Evolutionary conservation across 2,113 vertebrate species (phyloP).

Genomic region (Camelus dromedarius): DNA sequence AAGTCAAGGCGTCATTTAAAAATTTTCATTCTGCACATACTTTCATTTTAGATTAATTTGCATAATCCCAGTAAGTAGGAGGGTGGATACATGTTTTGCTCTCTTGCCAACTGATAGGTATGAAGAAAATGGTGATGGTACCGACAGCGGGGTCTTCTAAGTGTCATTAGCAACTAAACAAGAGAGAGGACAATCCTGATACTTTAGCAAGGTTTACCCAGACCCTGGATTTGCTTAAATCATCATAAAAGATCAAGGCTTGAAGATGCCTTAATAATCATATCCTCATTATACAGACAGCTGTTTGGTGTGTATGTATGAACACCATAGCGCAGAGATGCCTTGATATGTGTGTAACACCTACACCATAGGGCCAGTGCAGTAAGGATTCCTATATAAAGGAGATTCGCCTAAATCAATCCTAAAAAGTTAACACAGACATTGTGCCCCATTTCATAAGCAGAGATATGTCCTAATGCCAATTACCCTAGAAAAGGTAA

Average conservation of each 20-base stretch:
- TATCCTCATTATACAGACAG: neutral
- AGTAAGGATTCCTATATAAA: neutral
- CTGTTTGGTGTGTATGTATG: neutral
- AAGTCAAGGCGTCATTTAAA: slow-evolving; percentile 37
- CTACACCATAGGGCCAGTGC: neutral
- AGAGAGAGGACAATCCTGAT: neutral
- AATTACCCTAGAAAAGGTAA: neutral
- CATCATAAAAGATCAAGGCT: neutral
- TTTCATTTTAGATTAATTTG: slow-evolving; percentile 3
- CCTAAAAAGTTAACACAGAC: neutral
- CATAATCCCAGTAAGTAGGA: neutral
- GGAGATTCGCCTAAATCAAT: neutral
- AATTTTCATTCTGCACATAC: neutral
- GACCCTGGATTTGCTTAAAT: neutral
- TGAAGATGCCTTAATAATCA: neutral
- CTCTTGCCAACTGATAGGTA: neutral
- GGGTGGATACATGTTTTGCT: neutral
- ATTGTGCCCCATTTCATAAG: neutral
- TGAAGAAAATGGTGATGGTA: neutral
- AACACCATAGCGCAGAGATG: neutral
- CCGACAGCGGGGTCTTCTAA: neutral
- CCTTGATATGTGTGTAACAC: neutral
- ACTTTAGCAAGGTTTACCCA: neutral
- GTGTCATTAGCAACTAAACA: slow-evolving; percentile 8
- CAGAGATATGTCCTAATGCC: neutral